phyloP scores from a whole-genome alignment of 2,888 invertebrate species.

The Encarsia formosa region DNA sequence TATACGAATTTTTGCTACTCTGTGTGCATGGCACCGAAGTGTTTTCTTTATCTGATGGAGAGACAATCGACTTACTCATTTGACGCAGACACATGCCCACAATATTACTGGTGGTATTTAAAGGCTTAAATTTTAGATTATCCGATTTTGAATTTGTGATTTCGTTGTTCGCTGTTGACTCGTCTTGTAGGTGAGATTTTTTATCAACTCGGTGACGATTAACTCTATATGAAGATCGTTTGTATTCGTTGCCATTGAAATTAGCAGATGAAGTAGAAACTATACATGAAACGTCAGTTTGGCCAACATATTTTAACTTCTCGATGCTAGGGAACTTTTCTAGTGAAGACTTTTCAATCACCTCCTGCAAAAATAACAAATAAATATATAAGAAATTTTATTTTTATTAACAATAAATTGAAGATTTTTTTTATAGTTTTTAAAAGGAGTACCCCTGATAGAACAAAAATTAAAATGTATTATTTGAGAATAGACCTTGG shows the following conservation, averaged over 20 bases:
- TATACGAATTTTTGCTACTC: slow-evolving; percentile 31
- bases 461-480: too few relatives aligned
- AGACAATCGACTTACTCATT: slow-evolving; percentile 41
- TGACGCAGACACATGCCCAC: slow-evolving; percentile 44
- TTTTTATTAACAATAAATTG: too few relatives aligned
- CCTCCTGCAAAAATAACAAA: slow-evolving; percentile 2
- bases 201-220: slow-evolving; percentile 11
- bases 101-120: slow-evolving; percentile 30
- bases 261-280: slow-evolving; percentile 32
- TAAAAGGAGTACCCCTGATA: too few relatives aligned
- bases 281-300: slow-evolving; percentile 28
- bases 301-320: slow-evolving; percentile 44
- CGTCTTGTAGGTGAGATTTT: slow-evolving; percentile 16
- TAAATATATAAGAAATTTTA: too few relatives aligned
- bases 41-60: slow-evolving; percentile 38
- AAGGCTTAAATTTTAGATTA: slow-evolving; percentile 34
- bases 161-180: neutral
- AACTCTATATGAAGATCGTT: slow-evolving; percentile 23
- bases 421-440: too few relatives aligned
- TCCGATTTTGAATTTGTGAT: slow-evolving; percentile 34
- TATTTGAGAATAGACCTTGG: too few relatives aligned
- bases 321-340: slow-evolving; percentile 31
- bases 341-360: slow-evolving; percentile 6
- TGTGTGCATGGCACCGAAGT: slow-evolving; percentile 26
- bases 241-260: slow-evolving; percentile 21